Evolutionary conservation across 1,140 invertebrate species (phyloP), one percentile per base, ranked within the genome.

Genomic region (Spodoptera litura): DNA sequence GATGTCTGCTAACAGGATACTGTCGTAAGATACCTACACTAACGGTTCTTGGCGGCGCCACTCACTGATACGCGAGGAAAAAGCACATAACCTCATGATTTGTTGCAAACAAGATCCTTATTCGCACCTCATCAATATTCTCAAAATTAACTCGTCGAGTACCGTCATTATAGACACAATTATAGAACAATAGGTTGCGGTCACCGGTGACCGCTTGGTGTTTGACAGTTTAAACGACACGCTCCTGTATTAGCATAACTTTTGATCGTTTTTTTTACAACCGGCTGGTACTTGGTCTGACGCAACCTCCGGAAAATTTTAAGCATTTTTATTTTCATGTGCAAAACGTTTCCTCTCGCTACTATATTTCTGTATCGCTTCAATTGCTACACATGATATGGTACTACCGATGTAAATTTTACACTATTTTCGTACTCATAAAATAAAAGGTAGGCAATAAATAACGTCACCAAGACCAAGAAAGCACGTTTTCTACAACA

Each of bases 1-100:
- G 73, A 64, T 64, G 73, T 64, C 64, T 62, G 49, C 73, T 75
- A 75, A 75, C 73, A 75, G 73, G 73, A 75, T 75, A 75, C 59
- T 64, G 59, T 74, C 56, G 55, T 31, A 74, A 75, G 73, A 62
- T 62, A 53, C n/a, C n/a, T n/a, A n/a, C 73, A 53, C 38, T 75
- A 75, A 75, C 73, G 73, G 73, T 75, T 53, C 20, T 64, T 75
- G 11, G n/a, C 25, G 8, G 51, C 58, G 73, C 59, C 73, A 62
- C 73, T 75, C 53, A 55, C 68, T 71, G 20, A 75, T 62, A 13
- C 71, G 31, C 64, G 38, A 49, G 38, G 53, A 72, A 72, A 72
- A 58, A 53, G 12, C 62, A 52, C 66, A 53, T 44, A 44, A 10
- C 58, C 13, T 71, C 51, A 71, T 15, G 66, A 71, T 27, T 64